These are phyloP conservation scores for Sebastes baramenuke DNA, from an alignment of 2,797 vertebrate genomes.

Conservation along the genomic window DNA sequence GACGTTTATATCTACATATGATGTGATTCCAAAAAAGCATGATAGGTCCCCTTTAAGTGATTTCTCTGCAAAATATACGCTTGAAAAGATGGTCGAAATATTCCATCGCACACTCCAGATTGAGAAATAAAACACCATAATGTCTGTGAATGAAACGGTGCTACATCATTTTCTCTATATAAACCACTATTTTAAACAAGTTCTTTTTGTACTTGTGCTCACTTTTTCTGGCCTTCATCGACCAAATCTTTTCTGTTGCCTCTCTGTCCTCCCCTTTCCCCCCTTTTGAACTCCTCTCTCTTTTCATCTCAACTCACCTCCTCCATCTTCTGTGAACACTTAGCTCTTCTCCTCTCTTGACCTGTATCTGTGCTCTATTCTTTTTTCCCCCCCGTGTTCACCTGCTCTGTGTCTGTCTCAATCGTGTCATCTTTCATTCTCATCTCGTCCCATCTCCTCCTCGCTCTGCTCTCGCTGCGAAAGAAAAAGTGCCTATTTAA, in stretches of 20 bases:
- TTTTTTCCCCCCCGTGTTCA: not conserved
- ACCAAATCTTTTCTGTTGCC: not conserved
- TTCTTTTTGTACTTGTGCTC: not conserved
- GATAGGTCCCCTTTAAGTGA: no score
- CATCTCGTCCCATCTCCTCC: conserved; percentile 13
- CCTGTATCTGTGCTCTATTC: not conserved
- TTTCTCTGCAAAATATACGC: not conserved
- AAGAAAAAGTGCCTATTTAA: not conserved
- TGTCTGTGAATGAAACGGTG: not conserved
- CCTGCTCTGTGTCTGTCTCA: not conserved
- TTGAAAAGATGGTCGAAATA: not conserved
- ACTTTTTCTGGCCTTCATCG: not conserved
- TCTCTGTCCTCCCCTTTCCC: not conserved
- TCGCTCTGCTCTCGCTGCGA: not conserved
- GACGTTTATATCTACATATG: no score
- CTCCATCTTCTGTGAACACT: not conserved
- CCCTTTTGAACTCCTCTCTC: conserved; percentile 16
- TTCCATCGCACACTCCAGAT: not conserved
- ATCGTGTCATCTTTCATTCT: conserved; percentile 38
- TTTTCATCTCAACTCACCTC: conserved; percentile 17
- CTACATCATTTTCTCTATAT: not conserved
- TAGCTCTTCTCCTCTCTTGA: not conserved
- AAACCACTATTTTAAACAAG: not conserved
- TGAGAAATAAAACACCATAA: not conserved
- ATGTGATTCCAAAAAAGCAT: no score